Evolutionary conservation across 2,113 vertebrate species (phyloP), one percentile per base, ranked within the genome.

Genomic region (Scortum barcoo): DNA sequence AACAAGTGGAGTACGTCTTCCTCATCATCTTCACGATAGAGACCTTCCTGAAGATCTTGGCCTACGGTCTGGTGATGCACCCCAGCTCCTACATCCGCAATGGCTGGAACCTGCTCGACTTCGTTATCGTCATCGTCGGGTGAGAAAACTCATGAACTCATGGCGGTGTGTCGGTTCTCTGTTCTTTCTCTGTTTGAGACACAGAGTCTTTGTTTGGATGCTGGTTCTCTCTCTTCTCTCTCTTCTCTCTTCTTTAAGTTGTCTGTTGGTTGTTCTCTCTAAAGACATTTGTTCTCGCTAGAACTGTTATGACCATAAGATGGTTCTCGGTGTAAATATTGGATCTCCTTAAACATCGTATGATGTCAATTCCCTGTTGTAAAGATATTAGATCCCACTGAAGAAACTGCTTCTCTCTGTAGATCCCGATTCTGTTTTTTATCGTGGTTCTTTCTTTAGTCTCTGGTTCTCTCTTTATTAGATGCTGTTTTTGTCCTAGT

Each of bases 1-100:
- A 99, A 91, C 96, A 97, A 88, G 97, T 98, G 83, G 97, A 99
- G 77, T 99, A 99, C 1, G 88, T 97, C 7, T 99, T 98, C 90
- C 95, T 98, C 88, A 95, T 99, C 88, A 98, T 99, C 93, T 99
- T 99, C 93, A 98, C 97, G 0, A 92, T 97, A 67, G 97, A 99
- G 83, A 98, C 97, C 0, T 97, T 98, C 88, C 95, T 97, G 83
- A 99, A 98, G 93, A 98, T 99, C 81, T 91, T 98, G 54, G 97
- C 97, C 72, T 98, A 99, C 0, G 97, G 97, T 4, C 93, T 99
- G 84, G 96, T 99, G 53, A 96, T 97, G 96, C 97, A 98, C 40
- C 97, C 97, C 60, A 98, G 96, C 79, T 96, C 97, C 90, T 98
- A 98, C 92, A 98, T 98, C 84, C 96, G 97, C 80, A 99, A 97